Evolutionary conservation across 2,888 invertebrate genomes (phyloP), one percentile per base, ranked within the genome.

Genomic region (Xestia ashworthii): DNA sequence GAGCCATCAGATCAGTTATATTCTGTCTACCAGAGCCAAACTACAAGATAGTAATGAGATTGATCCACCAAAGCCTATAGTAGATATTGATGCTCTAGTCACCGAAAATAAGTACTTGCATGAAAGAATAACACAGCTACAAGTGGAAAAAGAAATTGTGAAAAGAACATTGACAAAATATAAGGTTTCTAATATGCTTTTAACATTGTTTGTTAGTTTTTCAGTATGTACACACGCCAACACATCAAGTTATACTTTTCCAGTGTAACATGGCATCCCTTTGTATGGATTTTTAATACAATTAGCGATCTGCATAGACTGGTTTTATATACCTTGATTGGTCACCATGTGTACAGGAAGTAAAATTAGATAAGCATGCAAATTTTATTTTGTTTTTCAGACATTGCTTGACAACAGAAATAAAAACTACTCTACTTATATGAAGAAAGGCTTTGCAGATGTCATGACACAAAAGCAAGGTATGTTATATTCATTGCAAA

Each of bases 81-180:
- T 99, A 19, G 99, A 99, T 91, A 97, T 98, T 88, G 98, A 99
- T 95, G 97, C 98, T 60, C 95, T 99, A 64, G 95, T 98, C 66
- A 98, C 98, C 92, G 99, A 99, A 94, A 99, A 99, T 93, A 98
- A 98, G 97, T 98, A 98, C 94, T 97, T 99, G 71, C 98, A 98
- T 93, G 99, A 99, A 90, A 97, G 98, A 90, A 95, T 98, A 68
- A 98, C 98, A 84, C 98, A 98, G 91, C 96, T 98, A 79, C 97
- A 98, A 90, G 98, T 98, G 88, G 99, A 99, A 93, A 98, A 98
- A 88, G 98, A 98, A 89, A 96, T 98, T 76, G 97, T 98, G 0
- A 97, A 98, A 90, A 97, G 98, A 88, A 98, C 98, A 48, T 95
- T 98, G 62, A 97, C 97, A 67, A 98, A 98, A 92, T 98, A 98